A percentile compares a stretch with the other conserved stretches of the same genome.
Evolutionary conservation across 2,888 invertebrate species (phyloP).

Genomic region (Linnaemya vulpina): DNA sequence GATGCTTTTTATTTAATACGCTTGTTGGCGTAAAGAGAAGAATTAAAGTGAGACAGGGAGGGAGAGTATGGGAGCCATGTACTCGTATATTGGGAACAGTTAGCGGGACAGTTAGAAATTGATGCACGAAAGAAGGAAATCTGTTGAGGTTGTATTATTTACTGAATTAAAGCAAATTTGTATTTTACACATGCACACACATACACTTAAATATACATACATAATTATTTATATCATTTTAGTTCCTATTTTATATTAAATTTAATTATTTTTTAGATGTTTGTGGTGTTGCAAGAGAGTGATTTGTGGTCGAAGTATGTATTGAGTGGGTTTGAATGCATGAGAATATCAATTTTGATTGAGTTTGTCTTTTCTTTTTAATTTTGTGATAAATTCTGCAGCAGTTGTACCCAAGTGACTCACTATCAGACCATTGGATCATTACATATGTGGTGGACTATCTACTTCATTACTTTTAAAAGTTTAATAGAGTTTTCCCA

Average conservation of each 20-base stretch:
- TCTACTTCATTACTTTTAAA: too few species aligned
- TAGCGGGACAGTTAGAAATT: background rate
- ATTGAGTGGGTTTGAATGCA: background rate
- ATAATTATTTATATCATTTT: slow-evolving; percentile 12
- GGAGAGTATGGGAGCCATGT: background rate
- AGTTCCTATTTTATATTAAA: background rate
- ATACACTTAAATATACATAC: too few species aligned
- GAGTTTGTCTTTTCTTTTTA: too few species aligned
- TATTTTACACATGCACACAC: background rate
- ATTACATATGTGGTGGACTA: too few species aligned
- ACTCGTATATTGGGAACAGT: background rate
- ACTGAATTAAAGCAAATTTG: slow-evolving; percentile 15
- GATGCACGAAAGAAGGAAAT: background rate
- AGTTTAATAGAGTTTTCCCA: too few species aligned
- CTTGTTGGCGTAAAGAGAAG: background rate
- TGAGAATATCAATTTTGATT: background rate
- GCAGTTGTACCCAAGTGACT: too few species aligned
- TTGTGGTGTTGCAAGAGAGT: background rate
- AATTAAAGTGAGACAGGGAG: background rate
- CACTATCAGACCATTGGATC: too few species aligned
- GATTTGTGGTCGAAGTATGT: background rate
- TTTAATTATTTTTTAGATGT: slow-evolving; percentile 14
- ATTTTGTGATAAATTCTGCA: too few species aligned
- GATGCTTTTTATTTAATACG: background rate
- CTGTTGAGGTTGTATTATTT: slow-evolving; percentile 3